Percentiles rank a stretch among this genome's conserved stretches.
Conservation (phyloP, 2,888 invertebrate species). For the Ferrisia virgata region DNA sequence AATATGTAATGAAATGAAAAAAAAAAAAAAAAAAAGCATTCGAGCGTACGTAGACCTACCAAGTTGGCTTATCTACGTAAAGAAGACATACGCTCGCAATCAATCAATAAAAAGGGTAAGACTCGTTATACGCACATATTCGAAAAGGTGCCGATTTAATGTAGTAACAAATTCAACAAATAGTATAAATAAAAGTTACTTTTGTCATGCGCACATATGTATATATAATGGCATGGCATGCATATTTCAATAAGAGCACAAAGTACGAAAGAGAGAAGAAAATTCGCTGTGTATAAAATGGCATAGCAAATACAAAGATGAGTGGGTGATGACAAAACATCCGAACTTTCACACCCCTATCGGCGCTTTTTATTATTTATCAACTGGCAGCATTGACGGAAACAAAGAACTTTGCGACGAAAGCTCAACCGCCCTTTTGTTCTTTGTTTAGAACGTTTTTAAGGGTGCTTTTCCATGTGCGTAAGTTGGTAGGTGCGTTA, state of each 20-base stretch:
- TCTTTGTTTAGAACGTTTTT: conserved; percentile 7
- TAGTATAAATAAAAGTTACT: not conserved
- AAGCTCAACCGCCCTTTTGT: conserved; percentile 45
- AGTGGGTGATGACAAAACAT: not conserved
- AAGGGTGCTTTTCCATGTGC: conserved; percentile 13
- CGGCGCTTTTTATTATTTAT: not conserved
- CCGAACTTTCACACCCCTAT: conserved; percentile 7
- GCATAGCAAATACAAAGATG: not conserved
- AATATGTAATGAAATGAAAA: too few relatives aligned
- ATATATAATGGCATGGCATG: too few relatives aligned
- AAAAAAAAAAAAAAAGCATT: not conserved
- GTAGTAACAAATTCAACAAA: not conserved
- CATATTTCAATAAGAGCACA: not conserved
- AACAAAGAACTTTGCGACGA: conserved; percentile 40
- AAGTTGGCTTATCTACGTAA: too few relatives aligned
- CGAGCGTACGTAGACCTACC: not conserved
- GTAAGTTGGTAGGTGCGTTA: not conserved
- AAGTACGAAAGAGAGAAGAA: not conserved
- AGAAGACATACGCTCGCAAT: not conserved
- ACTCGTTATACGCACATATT: not conserved
- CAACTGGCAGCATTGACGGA: conserved; percentile 39
- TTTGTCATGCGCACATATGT: conserved; percentile 17
- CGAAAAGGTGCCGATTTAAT: not conserved
- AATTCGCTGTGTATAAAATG: not conserved
- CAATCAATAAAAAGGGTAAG: not conserved